Conservation (phyloP, 1,140 invertebrate genomes). For the Eubasilissa regina region DNA sequence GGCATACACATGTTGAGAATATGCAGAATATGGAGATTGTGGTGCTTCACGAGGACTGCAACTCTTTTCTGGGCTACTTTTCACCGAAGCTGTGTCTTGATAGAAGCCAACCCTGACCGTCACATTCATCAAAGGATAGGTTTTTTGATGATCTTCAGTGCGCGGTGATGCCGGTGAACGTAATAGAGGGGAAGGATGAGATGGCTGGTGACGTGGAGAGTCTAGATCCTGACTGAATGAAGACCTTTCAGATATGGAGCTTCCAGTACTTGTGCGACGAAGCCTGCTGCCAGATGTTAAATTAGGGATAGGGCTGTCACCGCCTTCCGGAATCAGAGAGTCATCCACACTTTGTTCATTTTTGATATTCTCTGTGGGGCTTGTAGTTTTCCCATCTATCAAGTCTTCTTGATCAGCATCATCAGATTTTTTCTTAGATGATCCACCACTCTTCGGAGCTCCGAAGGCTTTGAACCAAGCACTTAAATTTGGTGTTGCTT, state of each 20-base stretch:
- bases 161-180: slow-evolving; percentile 76
- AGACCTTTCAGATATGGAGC: slow-evolving; percentile 81
- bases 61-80: slow-evolving; percentile 82
- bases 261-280: slow-evolving; percentile 79
- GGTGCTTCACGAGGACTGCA: slow-evolving; percentile 78
- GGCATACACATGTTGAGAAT: slow-evolving; percentile 76
- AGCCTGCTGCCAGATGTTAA: slow-evolving; percentile 69
- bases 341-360: slow-evolving; percentile 65
- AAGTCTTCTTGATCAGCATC: slow-evolving; percentile 65
- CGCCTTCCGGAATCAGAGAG: slow-evolving; percentile 65
- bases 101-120: slow-evolving; percentile 85
- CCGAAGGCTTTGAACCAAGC: slow-evolving; percentile 94
- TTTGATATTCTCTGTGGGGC: slow-evolving; percentile 64
- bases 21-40: slow-evolving; percentile 75
- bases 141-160: slow-evolving; percentile 75
- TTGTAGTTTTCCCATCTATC: slow-evolving; percentile 62
- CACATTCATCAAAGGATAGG: slow-evolving; percentile 79
- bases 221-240: slow-evolving; percentile 83
- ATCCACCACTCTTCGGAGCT: slow-evolving; percentile 76
- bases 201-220: slow-evolving; percentile 78
- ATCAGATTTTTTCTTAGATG: slow-evolving; percentile 68
- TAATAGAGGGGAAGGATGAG: slow-evolving; percentile 77
- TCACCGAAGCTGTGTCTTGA: slow-evolving; percentile 82
- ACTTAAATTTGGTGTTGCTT: slow-evolving; percentile 88
- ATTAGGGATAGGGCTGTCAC: slow-evolving; percentile 68